These are phyloP conservation scores for Argya squamiceps DNA, from an alignment of 2,797 vertebrate species.

Conservation along the genomic window DNA sequence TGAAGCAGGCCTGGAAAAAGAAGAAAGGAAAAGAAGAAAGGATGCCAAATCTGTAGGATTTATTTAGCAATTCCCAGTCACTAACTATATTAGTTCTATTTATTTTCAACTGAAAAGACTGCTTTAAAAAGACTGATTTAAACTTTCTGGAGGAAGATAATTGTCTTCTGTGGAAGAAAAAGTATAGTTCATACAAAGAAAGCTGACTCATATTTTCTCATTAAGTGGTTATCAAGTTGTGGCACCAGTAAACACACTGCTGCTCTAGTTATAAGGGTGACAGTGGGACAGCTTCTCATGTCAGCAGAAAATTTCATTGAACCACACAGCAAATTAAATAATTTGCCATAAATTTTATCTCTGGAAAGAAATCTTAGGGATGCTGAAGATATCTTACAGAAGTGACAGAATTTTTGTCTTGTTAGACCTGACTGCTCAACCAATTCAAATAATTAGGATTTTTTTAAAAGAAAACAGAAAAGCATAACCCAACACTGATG, in stretches of 20 bases:
- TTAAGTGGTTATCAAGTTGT: neutral
- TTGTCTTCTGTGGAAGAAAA: neutral
- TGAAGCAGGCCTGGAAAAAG: neutral
- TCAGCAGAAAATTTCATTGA: neutral
- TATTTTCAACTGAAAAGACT: neutral
- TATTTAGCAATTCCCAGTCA: neutral
- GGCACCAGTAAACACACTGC: neutral
- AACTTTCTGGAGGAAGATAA: neutral
- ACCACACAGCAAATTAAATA: neutral
- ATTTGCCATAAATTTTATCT: neutral
- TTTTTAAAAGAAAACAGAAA: neutral
- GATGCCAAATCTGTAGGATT: neutral
- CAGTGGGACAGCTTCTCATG: neutral
- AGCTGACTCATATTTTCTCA: neutral
- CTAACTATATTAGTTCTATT: neutral
- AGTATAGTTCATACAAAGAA: neutral
- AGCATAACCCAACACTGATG: neutral
- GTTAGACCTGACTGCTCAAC: neutral
- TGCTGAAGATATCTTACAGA: neutral
- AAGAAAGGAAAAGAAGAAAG: neutral
- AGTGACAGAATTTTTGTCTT: neutral
- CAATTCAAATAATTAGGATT: neutral
- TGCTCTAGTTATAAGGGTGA: neutral
- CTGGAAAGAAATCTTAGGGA: neutral
- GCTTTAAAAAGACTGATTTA: neutral